Base-by-base conservation (phyloP, 2,888 invertebrate genomes). In the Drosophila greeni region DNA sequence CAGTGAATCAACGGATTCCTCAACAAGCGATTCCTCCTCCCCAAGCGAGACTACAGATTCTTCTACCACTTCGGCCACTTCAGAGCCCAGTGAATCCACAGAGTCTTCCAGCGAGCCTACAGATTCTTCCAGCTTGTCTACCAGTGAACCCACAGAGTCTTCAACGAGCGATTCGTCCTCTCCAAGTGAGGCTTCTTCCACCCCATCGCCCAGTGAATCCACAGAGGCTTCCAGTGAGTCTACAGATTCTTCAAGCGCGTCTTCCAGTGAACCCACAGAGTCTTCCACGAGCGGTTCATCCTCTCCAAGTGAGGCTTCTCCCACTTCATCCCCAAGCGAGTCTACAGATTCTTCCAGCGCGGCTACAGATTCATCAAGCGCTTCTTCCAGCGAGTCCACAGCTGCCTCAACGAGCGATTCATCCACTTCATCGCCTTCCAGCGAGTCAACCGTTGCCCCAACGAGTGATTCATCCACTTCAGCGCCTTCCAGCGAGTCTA, bases 381-480 rank as follows among this genome's bases (percentile, higher is more conserved):
- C 0, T n/a, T n/a, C 42, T 1, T 1, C 42, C 24, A 42, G 14
- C n/a, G 24, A n/a, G 5, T 3, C 42, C 4, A 43, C 40, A 40
- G 23, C 9, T 23, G 14, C 23, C 5, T 43, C 43, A 1, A 43
- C 43, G 6, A 26, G 11, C 3, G 11, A 16, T 6, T 16, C 23
- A 6, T 12, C 66, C 20, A 9, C 62, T 16, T 3, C 39, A 2
- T 12, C 66, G 16, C 9, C 62, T 16, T 3, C 39, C 1, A 39
- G 12, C 14, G 20, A 39, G 3, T 3, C 39, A 2, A 26, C 20
- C 20, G n/a, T n/a, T n/a, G n/a, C n/a, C 23, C 1, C 23, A 23
- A 24, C 24, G 24, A 24, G 61, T 0, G 29, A 23, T 14, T 18
- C 55, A 2, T n/a, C 48, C 6, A 9, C 31, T 16, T 5, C 37